Conservation (phyloP, 30 jellyfish, hydroid and myxozoan genomes). For the Aurelia aurita region DNA sequence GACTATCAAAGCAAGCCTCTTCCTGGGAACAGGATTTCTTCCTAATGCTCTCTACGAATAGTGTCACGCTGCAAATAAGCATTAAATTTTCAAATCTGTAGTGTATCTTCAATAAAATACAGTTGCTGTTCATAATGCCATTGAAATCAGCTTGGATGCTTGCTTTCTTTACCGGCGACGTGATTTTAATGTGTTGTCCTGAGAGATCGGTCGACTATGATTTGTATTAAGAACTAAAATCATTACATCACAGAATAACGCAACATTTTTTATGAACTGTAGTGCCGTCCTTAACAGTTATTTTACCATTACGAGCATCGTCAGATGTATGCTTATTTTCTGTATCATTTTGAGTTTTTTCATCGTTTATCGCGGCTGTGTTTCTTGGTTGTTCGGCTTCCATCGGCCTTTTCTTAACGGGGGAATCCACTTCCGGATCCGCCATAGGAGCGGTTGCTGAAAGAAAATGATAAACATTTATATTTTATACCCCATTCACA, state of each 20-base stretch:
- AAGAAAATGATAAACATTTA: not conserved
- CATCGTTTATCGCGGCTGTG: not conserved
- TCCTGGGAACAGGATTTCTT: too few relatives aligned
- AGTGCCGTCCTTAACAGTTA: conserved; percentile 23
- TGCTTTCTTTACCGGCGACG: too few relatives aligned
- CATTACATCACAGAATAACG: conserved; percentile 39
- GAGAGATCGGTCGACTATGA: too few relatives aligned
- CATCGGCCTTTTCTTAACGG: conserved; percentile 20
- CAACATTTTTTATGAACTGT: conserved; percentile 56
- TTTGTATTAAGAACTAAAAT: not conserved
- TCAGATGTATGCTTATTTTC: conserved; percentile 27
- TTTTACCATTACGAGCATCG: conserved; percentile 57
- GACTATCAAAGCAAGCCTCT: too few relatives aligned
- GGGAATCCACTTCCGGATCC: conserved; percentile 58
- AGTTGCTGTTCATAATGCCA: too few relatives aligned
- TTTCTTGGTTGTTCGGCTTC: conserved; percentile 3
- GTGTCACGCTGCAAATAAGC: too few relatives aligned
- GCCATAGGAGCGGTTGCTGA: conserved; percentile 70
- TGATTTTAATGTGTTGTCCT: too few relatives aligned
- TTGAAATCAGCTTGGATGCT: too few relatives aligned
- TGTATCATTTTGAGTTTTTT: not conserved
- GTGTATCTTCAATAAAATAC: too few relatives aligned
- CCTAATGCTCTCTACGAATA: too few relatives aligned
- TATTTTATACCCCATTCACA: too few relatives aligned
- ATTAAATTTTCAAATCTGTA: too few relatives aligned